These are phyloP conservation scores for Piezodorus guildinii DNA, from an alignment of 1,140 invertebrate genomes.

Conservation along the genomic window DNA sequence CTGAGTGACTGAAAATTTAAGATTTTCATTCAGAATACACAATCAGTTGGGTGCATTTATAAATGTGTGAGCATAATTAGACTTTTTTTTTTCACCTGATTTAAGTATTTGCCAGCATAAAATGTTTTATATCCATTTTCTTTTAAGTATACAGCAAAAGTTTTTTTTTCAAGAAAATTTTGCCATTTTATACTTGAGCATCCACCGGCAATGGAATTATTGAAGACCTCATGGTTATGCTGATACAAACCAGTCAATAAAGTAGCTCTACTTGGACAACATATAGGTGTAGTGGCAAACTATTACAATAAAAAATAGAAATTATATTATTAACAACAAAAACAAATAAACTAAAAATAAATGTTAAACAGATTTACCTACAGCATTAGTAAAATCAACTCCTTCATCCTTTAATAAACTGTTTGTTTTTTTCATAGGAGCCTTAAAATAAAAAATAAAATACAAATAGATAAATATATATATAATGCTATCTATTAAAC, in stretches of 20 bases:
- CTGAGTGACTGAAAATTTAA: too few species aligned
- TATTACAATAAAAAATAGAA: not conserved
- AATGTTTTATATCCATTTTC: not conserved
- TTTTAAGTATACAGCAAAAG: not conserved
- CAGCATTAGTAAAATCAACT: not conserved
- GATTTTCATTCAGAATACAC: too few species aligned
- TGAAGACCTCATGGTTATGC: not conserved
- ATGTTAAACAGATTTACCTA: not conserved
- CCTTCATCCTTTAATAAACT: not conserved
- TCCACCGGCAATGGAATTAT: not conserved
- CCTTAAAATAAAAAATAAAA: not conserved
- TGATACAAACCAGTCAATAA: not conserved
- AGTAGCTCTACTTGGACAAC: not conserved
- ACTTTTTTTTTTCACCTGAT: not conserved
- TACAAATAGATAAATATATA: too few species aligned
- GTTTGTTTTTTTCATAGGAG: not conserved
- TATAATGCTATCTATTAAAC: too few species aligned
- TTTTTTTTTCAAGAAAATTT: not conserved
- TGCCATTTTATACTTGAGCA: not conserved
- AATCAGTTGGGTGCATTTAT: too few species aligned
- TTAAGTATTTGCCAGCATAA: constrained; percentile 5
- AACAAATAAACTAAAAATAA: not conserved
- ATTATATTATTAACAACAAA: not conserved
- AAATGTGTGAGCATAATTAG: too few species aligned
- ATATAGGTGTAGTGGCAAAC: not conserved